Evolutionary conservation across 2,113 vertebrate species (phyloP).

Genomic region (Spermophilus dauricus): DNA sequence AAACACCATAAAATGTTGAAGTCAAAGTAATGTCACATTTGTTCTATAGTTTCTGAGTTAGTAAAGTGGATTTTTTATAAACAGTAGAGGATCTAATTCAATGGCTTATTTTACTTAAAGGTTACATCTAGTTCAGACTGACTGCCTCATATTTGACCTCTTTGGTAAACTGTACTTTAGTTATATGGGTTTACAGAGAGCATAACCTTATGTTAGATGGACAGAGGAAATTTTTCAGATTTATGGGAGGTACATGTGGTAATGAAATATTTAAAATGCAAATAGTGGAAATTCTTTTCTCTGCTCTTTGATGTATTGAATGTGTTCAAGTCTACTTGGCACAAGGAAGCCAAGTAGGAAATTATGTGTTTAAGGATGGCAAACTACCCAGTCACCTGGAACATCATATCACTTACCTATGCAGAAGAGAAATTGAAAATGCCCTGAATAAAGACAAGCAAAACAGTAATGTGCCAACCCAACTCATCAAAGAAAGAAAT

Average conservation of each 20-base stretch:
- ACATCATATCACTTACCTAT: slow-evolving; percentile 79
- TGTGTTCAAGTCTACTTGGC: slow-evolving; percentile 84
- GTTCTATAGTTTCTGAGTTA: slow-evolving; percentile 44
- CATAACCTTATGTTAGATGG: slow-evolving; percentile 64
- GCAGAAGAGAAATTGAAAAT: slow-evolving; percentile 75
- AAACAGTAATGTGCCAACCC: slow-evolving; percentile 59
- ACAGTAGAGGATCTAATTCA: background rate
- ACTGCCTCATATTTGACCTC: slow-evolving; percentile 41
- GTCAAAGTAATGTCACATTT: slow-evolving; percentile 74
- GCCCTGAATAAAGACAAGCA: slow-evolving; percentile 70
- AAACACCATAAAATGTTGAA: background rate
- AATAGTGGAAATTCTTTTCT: slow-evolving; percentile 82
- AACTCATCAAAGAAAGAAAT: slow-evolving; percentile 70
- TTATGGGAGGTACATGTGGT: slow-evolving; percentile 71
- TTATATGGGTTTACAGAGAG: background rate
- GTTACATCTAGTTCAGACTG: background rate
- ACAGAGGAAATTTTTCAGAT: slow-evolving; percentile 69
- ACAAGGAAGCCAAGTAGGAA: slow-evolving; percentile 84
- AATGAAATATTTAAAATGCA: slow-evolving; percentile 86
- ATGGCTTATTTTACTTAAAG: slow-evolving; percentile 54
- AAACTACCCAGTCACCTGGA: slow-evolving; percentile 78
- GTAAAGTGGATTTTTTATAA: slow-evolving; percentile 43
- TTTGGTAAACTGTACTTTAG: slow-evolving; percentile 43
- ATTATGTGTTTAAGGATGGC: slow-evolving; percentile 83
- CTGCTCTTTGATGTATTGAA: slow-evolving; percentile 79